Percentiles rank a stretch among this genome's conserved stretches.
Conservation (phyloP, 2,113 vertebrate species). For the Trichechus manatus region DNA sequence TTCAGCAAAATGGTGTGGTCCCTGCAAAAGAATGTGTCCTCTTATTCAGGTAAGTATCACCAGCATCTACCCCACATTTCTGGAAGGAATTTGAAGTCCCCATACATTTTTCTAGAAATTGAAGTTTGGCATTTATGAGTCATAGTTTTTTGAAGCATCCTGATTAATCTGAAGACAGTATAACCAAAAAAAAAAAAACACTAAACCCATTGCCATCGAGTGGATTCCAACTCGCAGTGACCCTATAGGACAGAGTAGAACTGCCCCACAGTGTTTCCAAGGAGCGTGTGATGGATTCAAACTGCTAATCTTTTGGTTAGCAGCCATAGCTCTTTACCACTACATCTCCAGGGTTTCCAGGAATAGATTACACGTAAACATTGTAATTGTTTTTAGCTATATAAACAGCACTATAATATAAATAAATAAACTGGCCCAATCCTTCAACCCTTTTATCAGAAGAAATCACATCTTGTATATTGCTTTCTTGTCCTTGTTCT, state of each 20-base stretch:
- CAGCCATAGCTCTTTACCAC: too few relatives aligned
- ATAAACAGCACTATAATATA: neutral
- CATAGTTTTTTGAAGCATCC: neutral
- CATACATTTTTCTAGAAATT: neutral
- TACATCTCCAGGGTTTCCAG: too few relatives aligned
- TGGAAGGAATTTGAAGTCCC: neutral
- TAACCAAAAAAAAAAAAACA: too few relatives aligned
- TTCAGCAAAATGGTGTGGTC: slow-evolving; percentile 91
- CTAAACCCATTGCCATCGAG: too few relatives aligned
- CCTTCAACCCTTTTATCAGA: neutral
- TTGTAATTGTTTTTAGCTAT: neutral
- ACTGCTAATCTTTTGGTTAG: too few relatives aligned
- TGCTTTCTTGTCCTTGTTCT: neutral
- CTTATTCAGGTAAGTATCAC: slow-evolving; percentile 84
- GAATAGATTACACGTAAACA: neutral
- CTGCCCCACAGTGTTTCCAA: too few relatives aligned
- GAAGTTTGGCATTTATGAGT: neutral
- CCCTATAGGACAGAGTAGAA: too few relatives aligned
- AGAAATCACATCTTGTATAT: neutral
- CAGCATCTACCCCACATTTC: neutral
- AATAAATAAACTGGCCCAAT: neutral
- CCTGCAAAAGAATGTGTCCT: slow-evolving; percentile 87
- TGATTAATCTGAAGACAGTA: neutral
- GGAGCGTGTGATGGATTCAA: too few relatives aligned
- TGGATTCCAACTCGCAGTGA: too few relatives aligned